A percentile compares a stretch with the other conserved stretches of the same genome.
Conservation (phyloP, 1,140 invertebrate species). For the Zeugodacus cucurbitae region DNA sequence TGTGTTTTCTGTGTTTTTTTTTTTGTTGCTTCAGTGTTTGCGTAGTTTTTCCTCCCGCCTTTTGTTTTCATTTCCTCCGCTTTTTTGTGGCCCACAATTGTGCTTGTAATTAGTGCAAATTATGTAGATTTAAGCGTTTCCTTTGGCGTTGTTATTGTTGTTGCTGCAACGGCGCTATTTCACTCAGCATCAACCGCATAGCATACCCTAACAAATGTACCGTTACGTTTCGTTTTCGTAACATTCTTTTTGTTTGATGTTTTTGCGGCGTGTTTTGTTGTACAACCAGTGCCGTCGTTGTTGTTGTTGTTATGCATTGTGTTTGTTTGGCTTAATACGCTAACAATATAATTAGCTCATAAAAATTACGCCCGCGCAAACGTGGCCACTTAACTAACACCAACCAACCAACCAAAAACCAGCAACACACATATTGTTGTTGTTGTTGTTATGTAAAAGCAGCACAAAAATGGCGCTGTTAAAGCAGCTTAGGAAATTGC, state of each 20-base stretch:
- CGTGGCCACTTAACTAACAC: constrained; percentile 16
- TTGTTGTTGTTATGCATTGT: not conserved
- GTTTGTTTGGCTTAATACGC: not conserved
- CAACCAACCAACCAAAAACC: too few species aligned
- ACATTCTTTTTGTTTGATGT: not conserved
- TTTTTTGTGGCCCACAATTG: not conserved
- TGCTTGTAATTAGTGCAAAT: constrained; percentile 33
- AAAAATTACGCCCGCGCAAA: constrained; percentile 27
- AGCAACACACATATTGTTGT: not conserved
- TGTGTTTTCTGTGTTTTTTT: not conserved
- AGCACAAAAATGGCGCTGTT: not conserved
- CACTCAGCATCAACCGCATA: not conserved
- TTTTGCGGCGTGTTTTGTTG: not conserved
- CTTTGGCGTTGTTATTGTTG: not conserved
- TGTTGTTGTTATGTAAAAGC: constrained; percentile 9
- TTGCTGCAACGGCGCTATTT: not conserved
- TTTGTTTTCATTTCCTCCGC: not conserved
- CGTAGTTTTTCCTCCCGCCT: not conserved
- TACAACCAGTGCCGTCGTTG: too few species aligned
- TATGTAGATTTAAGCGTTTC: constrained; percentile 34
- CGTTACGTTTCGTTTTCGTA: not conserved
- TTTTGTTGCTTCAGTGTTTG: not conserved
- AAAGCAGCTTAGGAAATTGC: not conserved
- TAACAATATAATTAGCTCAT: constrained; percentile 25
- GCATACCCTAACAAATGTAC: not conserved